Conservation (phyloP, 2,888 invertebrate species). For the Callinectes sapidus region DNA sequence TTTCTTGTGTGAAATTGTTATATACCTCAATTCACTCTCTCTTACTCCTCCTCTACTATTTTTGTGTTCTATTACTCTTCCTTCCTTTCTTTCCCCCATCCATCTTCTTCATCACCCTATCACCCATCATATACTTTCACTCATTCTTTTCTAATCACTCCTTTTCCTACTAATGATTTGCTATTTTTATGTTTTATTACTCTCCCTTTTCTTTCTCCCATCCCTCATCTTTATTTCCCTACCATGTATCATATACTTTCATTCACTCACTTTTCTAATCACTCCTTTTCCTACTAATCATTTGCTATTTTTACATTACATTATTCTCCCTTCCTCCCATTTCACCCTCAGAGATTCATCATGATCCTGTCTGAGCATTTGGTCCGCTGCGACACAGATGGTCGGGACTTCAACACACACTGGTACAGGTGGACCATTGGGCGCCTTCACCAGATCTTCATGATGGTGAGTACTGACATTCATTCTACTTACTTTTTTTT, state of each 20-base stretch:
- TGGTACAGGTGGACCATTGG: constrained; percentile 98
- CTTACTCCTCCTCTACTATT: no score
- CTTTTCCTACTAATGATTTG: no score
- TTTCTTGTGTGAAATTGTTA: no score
- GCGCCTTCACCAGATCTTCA: constrained; percentile 94
- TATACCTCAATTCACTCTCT: no score
- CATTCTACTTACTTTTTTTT: no score
- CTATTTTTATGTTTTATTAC: no score
- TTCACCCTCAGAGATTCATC: constrained; percentile 88
- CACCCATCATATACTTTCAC: no score
- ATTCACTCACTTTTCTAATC: not conserved
- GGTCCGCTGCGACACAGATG: constrained; percentile 94
- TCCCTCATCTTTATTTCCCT: no score
- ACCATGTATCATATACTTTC: no score
- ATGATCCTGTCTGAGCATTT: constrained; percentile 98
- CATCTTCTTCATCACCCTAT: not conserved
- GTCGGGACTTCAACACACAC: constrained; percentile 92
- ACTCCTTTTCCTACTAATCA: not conserved
- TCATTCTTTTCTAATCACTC: not conserved
- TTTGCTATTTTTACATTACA: not conserved
- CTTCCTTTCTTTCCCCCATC: not conserved
- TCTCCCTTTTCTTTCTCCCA: no score
- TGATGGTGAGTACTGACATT: constrained; percentile 82
- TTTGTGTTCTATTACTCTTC: not conserved
- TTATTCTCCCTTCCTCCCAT: not conserved